phyloP scores from a whole-genome alignment of 2,888 invertebrate species.

The Callimorpha dominula region DNA sequence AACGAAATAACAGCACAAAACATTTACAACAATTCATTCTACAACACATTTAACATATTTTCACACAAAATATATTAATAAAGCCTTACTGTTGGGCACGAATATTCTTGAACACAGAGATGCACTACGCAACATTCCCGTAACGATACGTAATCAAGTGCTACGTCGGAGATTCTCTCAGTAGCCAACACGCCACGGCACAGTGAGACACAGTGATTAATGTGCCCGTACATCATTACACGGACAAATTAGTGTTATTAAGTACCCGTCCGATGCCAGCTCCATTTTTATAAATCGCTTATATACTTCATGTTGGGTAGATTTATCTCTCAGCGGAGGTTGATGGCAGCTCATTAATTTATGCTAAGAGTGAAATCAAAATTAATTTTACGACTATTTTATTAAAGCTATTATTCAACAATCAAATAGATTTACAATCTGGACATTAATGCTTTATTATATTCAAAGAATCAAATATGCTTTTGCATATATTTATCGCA shows the following conservation, averaged over 20 bases:
- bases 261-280: slow-evolving; percentile 18
- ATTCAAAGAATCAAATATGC: neutral
- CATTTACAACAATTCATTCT: too few species aligned
- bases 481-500: too few species aligned
- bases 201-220: slow-evolving; percentile 24
- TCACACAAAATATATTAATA: too few species aligned
- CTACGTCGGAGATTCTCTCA: neutral
- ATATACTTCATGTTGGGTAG: slow-evolving; percentile 17
- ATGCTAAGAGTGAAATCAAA: slow-evolving; percentile 15
- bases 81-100: neutral
- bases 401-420: neutral
- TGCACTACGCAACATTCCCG: neutral
- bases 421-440: neutral
- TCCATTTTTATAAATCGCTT: slow-evolving; percentile 20
- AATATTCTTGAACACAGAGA: neutral
- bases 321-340: slow-evolving; percentile 14
- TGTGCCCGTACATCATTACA: slow-evolving; percentile 24
- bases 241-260: slow-evolving; percentile 36
- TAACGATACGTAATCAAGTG: neutral
- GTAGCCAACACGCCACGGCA: neutral
- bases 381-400: slow-evolving; percentile 13
- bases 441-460: neutral
- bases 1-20: too few species aligned
- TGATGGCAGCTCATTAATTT: slow-evolving; percentile 20
- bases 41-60: too few species aligned